Evolutionary conservation across 2,113 vertebrate genomes (phyloP), one percentile per base, ranked within the genome.

Genomic region (Dasypus novemcinctus): DNA sequence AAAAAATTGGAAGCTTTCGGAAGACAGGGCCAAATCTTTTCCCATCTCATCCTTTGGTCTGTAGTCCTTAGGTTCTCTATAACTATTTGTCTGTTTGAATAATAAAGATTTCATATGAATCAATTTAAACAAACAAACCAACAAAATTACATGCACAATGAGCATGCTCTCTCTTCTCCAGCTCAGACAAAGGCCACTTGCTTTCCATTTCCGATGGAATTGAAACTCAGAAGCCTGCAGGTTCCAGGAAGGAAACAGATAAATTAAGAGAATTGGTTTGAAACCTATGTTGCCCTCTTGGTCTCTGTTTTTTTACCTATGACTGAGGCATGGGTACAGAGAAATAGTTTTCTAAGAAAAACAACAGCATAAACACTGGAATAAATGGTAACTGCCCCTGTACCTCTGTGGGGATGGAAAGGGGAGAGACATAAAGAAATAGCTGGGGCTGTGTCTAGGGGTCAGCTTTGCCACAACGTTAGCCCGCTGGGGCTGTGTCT

Each of bases 201-300:
- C 87, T 43, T 88, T 92, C 36, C 54, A 18, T 59, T 76, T 76
- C 25, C 13, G 52, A 46, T 71, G 41, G 69, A 90, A 90, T n/a
- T n/a, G 64, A 85, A 52, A 43, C 57, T 83, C n/a, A 52, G 18
- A 92, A 23, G 84, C 90, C 54, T 63, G 25, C 46, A n/a, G 52
- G 71, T 20, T 84, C 79, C 87, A 93, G 95, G 81, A 93, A 95
- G 85, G 90, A 93, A 94, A 78, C 54, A 95, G 93, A 83, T 71
- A 74, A 92, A 69, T 33, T 33, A 59, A 27, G 2, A 59, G 46
- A 3, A 43, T 38, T 92, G 75, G 80, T 68, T 69, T 1, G 38
- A 87, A 80, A 83, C 31, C 63, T 94, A 49, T n/a, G 66, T 13
- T n/a, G 69, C 21, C 38, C 20, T 72, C 21, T 4, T 93, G 68